A percentile compares a stretch with the other conserved stretches of the same genome.
Evolutionary conservation across 2,113 vertebrate genomes (phyloP).

Genomic region (Euleptes europaea): DNA sequence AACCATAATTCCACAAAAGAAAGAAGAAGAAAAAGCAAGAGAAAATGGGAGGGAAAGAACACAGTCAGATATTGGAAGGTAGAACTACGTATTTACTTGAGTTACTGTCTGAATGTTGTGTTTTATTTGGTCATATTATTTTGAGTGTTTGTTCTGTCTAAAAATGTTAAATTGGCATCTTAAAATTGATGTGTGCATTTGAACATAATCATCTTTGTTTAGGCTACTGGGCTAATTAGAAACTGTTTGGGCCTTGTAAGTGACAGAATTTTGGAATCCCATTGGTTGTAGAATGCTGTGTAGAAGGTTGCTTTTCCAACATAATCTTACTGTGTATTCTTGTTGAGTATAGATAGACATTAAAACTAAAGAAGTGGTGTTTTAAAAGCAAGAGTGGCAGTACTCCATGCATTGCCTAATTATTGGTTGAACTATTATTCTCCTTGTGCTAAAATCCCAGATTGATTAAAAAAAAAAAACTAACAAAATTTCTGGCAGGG

Average conservation of each 20-base stretch:
- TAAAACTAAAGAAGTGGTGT: not conserved
- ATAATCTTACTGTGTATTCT: not conserved
- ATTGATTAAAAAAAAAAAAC: too few species aligned
- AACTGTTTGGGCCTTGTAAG: not conserved
- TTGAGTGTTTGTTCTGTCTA: not conserved
- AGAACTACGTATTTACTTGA: slow-evolving; percentile 46
- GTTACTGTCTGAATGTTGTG: slow-evolving; percentile 12
- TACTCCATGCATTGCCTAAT: not conserved
- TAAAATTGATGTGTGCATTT: not conserved
- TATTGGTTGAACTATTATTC: not conserved
- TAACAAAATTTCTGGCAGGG: too few species aligned
- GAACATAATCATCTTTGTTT: not conserved
- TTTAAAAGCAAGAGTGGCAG: not conserved
- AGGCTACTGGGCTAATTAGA: not conserved
- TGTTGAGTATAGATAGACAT: not conserved
- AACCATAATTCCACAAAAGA: slow-evolving; percentile 85
- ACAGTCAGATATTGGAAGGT: slow-evolving; percentile 85
- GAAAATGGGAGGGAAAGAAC: slow-evolving; percentile 80
- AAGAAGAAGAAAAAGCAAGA: slow-evolving; percentile 83
- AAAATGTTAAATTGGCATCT: not conserved
- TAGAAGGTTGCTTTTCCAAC: not conserved
- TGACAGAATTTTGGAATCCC: not conserved
- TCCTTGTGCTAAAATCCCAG: not conserved
- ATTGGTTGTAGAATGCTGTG: not conserved
- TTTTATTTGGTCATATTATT: not conserved